Evolutionary conservation across 2,888 invertebrate genomes (phyloP).

Genomic region (Cephus rjabovi): DNA sequence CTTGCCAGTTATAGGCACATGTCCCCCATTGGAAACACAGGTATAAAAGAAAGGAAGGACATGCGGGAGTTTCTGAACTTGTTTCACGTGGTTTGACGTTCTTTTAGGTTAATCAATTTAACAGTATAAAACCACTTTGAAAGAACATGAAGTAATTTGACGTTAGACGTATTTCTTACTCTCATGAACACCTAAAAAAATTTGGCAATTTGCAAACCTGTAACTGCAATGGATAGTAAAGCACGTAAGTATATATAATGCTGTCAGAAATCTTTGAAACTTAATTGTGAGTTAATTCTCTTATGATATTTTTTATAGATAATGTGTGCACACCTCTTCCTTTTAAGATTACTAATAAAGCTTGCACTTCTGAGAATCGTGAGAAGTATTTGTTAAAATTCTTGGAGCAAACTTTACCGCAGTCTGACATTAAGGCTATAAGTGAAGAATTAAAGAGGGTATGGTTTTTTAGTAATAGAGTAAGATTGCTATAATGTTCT

Average conservation of each 20-base stretch:
- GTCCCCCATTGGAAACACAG: no score
- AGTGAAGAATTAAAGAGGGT: conserved; percentile 62
- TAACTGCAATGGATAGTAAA: background rate
- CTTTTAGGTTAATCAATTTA: background rate
- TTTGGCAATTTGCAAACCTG: background rate
- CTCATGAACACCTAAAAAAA: background rate
- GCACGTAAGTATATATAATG: background rate
- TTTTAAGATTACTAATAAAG: conserved; percentile 37
- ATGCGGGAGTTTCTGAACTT: background rate
- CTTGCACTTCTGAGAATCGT: conserved; percentile 49
- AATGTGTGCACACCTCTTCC: conserved; percentile 51
- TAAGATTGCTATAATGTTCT: conserved; percentile 9
- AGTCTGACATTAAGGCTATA: conserved; percentile 50
- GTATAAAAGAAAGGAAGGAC: no score
- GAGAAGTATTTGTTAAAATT: conserved; percentile 55
- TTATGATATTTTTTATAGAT: conserved; percentile 2
- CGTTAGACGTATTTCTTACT: background rate
- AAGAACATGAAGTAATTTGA: background rate
- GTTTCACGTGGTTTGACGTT: background rate
- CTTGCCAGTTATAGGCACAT: no score
- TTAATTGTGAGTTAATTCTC: background rate
- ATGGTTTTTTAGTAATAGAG: conserved; percentile 2
- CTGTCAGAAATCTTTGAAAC: background rate
- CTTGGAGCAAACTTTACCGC: conserved; percentile 54
- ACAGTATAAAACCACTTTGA: background rate